Conservation (phyloP, 2,797 vertebrate genomes). For the Gymnocypris eckloni region DNA sequence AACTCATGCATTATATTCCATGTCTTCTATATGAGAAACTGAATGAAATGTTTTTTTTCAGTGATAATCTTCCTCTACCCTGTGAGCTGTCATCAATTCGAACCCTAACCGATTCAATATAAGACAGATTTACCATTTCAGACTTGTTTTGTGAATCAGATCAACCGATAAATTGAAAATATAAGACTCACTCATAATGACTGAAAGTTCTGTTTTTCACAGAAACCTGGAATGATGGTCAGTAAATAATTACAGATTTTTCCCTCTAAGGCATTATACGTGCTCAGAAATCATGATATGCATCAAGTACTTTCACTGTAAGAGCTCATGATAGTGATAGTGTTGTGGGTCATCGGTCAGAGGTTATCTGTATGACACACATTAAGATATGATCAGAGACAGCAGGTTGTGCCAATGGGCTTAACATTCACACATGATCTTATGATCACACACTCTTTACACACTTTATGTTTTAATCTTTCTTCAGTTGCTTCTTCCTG, state of each 20-base stretch:
- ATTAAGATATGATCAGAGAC: constrained; percentile 45
- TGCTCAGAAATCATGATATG: neutral
- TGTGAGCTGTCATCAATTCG: neutral
- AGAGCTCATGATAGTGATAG: constrained; percentile 11
- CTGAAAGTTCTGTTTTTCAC: neutral
- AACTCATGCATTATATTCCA: neutral
- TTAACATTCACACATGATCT: constrained; percentile 17
- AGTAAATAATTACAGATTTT: neutral
- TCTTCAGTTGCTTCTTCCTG: neutral
- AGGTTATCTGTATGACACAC: constrained; percentile 33
- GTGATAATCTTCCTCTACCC: neutral
- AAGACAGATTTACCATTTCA: no score
- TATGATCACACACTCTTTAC: neutral
- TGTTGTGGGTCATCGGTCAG: constrained; percentile 1
- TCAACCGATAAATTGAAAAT: neutral
- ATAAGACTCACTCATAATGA: neutral
- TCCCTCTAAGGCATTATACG: neutral
- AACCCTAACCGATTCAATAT: no score
- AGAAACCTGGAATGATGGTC: neutral
- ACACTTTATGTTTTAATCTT: neutral
- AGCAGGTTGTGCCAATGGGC: constrained; percentile 8
- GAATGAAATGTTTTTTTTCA: neutral
- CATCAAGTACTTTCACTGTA: constrained; percentile 14
- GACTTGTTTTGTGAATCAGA: neutral
- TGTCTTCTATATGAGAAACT: neutral